Conservation (phyloP, 2,888 invertebrate genomes). For the Oxyteleia sp. region DNA sequence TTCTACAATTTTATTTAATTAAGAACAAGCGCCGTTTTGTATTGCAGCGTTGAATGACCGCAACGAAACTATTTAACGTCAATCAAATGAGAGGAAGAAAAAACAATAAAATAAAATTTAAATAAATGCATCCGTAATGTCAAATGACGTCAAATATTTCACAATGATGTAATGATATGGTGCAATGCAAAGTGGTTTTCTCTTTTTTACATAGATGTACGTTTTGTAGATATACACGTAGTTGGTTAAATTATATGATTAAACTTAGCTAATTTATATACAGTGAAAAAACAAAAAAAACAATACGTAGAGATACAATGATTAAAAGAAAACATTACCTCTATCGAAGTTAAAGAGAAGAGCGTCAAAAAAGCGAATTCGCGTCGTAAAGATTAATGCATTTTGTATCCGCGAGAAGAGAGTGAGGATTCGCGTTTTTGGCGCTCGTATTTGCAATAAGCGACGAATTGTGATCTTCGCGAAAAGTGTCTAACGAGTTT, state of each 20-base stretch:
- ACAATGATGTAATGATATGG: slow-evolving; percentile 11
- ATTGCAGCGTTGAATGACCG: slow-evolving; percentile 54
- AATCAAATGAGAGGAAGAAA: background rate
- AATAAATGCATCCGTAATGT: background rate
- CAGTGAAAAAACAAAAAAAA: slow-evolving; percentile 11
- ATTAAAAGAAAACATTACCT: slow-evolving; percentile 52
- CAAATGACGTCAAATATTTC: slow-evolving; percentile 21
- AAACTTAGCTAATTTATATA: slow-evolving; percentile 62
- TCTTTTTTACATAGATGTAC: slow-evolving; percentile 58
- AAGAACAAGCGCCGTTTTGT: slow-evolving; percentile 68
- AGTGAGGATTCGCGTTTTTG: slow-evolving; percentile 37
- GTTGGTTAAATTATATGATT: slow-evolving; percentile 59
- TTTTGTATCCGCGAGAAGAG: slow-evolving; percentile 38
- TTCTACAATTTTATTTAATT: slow-evolving; percentile 70
- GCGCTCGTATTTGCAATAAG: slow-evolving; percentile 50
- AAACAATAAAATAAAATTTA: background rate
- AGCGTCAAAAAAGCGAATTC: slow-evolving; percentile 44
- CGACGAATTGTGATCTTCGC: slow-evolving; percentile 54
- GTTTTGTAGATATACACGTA: slow-evolving; percentile 70
- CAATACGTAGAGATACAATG: slow-evolving; percentile 31
- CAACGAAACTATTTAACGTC: background rate
- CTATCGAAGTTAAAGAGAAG: slow-evolving; percentile 57
- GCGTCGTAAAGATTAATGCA: slow-evolving; percentile 32
- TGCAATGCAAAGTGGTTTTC: slow-evolving; percentile 69
- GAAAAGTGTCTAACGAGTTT: slow-evolving; percentile 46